phyloP scores from a whole-genome alignment of 2,888 invertebrate species.

The Serripes groenlandicus region DNA sequence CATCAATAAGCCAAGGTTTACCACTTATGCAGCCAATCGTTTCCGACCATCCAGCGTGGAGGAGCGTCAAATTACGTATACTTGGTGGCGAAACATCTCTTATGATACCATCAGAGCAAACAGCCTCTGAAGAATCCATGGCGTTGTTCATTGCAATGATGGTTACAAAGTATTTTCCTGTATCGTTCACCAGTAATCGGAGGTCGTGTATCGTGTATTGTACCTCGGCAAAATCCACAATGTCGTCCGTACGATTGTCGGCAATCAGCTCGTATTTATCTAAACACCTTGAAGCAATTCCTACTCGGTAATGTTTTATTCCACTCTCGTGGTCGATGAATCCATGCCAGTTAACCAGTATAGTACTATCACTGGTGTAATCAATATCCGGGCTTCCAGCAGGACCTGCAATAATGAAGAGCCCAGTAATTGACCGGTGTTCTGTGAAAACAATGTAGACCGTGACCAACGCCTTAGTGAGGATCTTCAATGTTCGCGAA shows the following conservation, averaged over 20 bases:
- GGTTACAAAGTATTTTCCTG: constrained; percentile 67
- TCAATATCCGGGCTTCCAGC: constrained; percentile 67
- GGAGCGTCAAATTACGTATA: constrained; percentile 55
- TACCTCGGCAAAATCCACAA: constrained; percentile 5
- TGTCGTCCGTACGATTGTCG: not conserved
- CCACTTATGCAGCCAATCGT: constrained; percentile 5
- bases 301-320: constrained; percentile 65
- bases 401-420: constrained; percentile 25
- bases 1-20: constrained; percentile 7
- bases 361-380: constrained; percentile 58
- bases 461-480: too few species aligned
- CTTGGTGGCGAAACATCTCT: constrained; percentile 38
- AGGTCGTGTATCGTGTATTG: constrained; percentile 5
- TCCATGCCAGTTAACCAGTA: constrained; percentile 67
- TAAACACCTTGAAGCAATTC: constrained; percentile 42
- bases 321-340: constrained; percentile 77
- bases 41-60: constrained; percentile 41
- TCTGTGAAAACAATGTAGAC: too few species aligned
- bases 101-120: constrained; percentile 76
- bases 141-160: constrained; percentile 77
- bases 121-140: constrained; percentile 67
- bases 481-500: too few species aligned
- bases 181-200: constrained; percentile 13
- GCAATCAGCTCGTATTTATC: constrained; percentile 19
- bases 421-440: too few species aligned